Conservation (phyloP, 2,888 invertebrate species). For the Rhyacophila evoluta region DNA sequence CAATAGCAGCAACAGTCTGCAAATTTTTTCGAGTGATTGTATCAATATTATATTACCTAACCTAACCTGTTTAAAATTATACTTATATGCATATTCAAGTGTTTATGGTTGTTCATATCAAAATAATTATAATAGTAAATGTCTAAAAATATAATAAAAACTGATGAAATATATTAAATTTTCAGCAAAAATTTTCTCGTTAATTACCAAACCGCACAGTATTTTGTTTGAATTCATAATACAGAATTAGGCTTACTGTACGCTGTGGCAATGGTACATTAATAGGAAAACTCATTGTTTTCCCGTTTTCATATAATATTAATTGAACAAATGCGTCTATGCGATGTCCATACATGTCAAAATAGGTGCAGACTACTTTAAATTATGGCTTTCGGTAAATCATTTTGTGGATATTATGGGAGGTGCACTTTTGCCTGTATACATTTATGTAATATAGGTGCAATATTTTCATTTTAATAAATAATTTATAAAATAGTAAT, state of each 20-base stretch:
- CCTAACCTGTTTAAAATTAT: too few species aligned
- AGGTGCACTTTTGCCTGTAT: background rate
- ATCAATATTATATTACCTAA: too few species aligned
- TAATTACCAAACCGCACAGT: background rate
- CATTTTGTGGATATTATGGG: conserved; percentile 37
- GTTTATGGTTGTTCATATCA: too few species aligned
- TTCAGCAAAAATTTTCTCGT: background rate
- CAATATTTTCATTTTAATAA: too few species aligned
- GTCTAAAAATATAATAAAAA: background rate
- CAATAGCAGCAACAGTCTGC: too few species aligned
- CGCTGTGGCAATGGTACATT: background rate
- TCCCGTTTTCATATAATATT: conserved; percentile 33
- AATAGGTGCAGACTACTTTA: conserved; percentile 36
- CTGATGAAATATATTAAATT: background rate
- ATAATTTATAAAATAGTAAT: too few species aligned
- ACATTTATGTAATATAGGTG: too few species aligned
- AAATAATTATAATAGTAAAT: background rate
- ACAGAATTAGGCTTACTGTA: background rate
- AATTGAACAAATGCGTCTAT: conserved; percentile 35
- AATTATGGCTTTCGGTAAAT: conserved; percentile 34
- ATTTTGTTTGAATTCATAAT: background rate
- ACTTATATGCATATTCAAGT: too few species aligned
- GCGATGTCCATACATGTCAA: conserved; percentile 11
- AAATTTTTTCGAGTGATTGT: too few species aligned
- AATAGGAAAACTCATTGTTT: conserved; percentile 35